Evolutionary conservation across 2,113 vertebrate genomes (phyloP).

Genomic region (Chaetodon auriga): DNA sequence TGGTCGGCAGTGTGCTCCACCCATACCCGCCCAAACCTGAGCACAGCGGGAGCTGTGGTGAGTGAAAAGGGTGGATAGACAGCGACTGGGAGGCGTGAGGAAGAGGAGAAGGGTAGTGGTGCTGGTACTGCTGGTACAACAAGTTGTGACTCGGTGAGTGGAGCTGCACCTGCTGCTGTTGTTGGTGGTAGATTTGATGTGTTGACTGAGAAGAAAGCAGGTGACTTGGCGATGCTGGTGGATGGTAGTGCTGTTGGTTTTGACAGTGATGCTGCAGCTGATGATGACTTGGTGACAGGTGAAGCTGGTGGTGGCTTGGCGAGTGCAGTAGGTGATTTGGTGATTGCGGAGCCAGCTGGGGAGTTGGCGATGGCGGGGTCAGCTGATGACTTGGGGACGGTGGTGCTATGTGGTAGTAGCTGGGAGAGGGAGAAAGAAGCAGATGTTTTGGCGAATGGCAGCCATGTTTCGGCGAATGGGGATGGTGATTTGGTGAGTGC

Average conservation of each 20-base stretch:
- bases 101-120: slow-evolving; percentile 62
- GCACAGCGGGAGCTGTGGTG: slow-evolving; percentile 69
- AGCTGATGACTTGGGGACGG: slow-evolving; percentile 62
- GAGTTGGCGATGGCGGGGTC: slow-evolving; percentile 43
- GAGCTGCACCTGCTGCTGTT: slow-evolving; percentile 46
- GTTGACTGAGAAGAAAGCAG: slow-evolving; percentile 45
- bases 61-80: slow-evolving; percentile 78
- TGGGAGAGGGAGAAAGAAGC: slow-evolving; percentile 75
- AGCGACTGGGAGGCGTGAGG: slow-evolving; percentile 78
- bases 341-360: slow-evolving; percentile 51
- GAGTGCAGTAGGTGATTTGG: slow-evolving; percentile 58
- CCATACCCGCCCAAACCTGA: slow-evolving; percentile 69
- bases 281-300: slow-evolving; percentile 63
- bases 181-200: slow-evolving; percentile 67
- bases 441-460: slow-evolving; percentile 62
- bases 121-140: slow-evolving; percentile 60
- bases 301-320: slow-evolving; percentile 65
- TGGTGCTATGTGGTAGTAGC: slow-evolving; percentile 79
- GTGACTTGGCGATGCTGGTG: slow-evolving; percentile 31
- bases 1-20: slow-evolving; percentile 84
- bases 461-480: slow-evolving; percentile 39
- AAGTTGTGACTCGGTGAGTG: slow-evolving; percentile 63
- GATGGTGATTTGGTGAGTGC: slow-evolving; percentile 62
- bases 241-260: slow-evolving; percentile 48
- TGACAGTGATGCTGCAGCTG: slow-evolving; percentile 61